These are phyloP conservation scores for Saturnia japonica DNA, from an alignment of 2,888 invertebrate species.

Conservation along the genomic window DNA sequence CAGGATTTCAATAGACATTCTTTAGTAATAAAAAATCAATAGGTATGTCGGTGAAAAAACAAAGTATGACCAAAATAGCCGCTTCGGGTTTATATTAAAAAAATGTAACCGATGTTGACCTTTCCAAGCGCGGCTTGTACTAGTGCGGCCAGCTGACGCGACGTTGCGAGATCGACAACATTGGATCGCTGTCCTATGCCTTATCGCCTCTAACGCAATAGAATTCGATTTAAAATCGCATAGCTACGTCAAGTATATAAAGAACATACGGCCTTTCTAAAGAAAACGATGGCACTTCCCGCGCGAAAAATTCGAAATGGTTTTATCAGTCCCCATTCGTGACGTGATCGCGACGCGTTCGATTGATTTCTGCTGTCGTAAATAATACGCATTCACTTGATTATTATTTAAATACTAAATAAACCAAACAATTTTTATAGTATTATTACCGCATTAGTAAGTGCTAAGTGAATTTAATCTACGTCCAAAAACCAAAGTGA, in stretches of 20 bases:
- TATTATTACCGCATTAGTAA: not conserved
- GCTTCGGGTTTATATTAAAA: constrained; percentile 58
- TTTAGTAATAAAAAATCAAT: constrained; percentile 43
- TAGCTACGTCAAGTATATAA: constrained; percentile 66
- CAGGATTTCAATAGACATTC: not conserved
- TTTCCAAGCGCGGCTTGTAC: constrained; percentile 74
- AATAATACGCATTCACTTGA: not conserved
- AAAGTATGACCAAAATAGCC: constrained; percentile 69
- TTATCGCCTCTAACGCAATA: constrained; percentile 69
- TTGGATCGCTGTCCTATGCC: constrained; percentile 58
- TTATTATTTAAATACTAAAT: not conserved
- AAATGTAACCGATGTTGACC: constrained; percentile 80
- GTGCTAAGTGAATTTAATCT: constrained; percentile 15
- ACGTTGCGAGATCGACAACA: constrained; percentile 69
- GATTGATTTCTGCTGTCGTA: not conserved
- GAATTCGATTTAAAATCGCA: constrained; percentile 51
- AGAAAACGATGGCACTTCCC: constrained; percentile 68
- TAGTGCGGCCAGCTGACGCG: constrained; percentile 80
- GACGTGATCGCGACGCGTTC: constrained; percentile 35
- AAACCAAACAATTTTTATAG: not conserved
- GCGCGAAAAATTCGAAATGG: constrained; percentile 81
- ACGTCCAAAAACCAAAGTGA: constrained; percentile 52
- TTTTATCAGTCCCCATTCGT: constrained; percentile 73
- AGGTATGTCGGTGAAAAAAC: constrained; percentile 55
- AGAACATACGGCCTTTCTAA: constrained; percentile 69